Evolutionary conservation across 2,888 invertebrate species (phyloP).

Genomic region (Chirona hameri): DNA sequence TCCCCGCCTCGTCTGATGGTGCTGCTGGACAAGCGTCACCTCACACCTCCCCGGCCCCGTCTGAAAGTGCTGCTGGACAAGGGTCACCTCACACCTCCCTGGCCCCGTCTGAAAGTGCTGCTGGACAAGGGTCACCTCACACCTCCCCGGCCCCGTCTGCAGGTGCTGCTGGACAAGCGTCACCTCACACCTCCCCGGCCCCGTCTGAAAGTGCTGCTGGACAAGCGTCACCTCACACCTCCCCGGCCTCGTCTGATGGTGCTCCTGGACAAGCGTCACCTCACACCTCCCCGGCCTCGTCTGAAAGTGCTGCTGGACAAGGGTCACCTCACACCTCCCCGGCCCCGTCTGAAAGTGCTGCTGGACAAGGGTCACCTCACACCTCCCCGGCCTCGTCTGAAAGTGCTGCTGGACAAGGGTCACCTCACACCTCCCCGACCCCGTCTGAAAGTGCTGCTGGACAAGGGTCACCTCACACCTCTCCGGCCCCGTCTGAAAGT

Average conservation of each 20-base stretch:
- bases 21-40: background rate
- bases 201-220: background rate
- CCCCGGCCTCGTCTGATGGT: background rate
- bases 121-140: too few species aligned
- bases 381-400: background rate
- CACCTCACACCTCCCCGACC: too few species aligned
- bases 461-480: too few species aligned
- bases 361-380: too few species aligned
- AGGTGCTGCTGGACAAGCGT: background rate
- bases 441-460: background rate
- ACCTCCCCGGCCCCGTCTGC: background rate
- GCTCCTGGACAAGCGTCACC: background rate
- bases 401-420: background rate
- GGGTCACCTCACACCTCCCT: too few species aligned
- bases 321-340: too few species aligned
- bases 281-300: too few species aligned
- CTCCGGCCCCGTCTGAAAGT: background rate
- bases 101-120: background rate
- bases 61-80: background rate
- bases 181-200: too few species aligned
- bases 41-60: too few species aligned
- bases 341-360: background rate
- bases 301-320: background rate
- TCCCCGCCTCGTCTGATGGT: background rate
- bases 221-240: too few species aligned